Conservation (phyloP, 37 sponge, comb jelly and placozoan genomes). For the Aplysina aerophoba region DNA sequence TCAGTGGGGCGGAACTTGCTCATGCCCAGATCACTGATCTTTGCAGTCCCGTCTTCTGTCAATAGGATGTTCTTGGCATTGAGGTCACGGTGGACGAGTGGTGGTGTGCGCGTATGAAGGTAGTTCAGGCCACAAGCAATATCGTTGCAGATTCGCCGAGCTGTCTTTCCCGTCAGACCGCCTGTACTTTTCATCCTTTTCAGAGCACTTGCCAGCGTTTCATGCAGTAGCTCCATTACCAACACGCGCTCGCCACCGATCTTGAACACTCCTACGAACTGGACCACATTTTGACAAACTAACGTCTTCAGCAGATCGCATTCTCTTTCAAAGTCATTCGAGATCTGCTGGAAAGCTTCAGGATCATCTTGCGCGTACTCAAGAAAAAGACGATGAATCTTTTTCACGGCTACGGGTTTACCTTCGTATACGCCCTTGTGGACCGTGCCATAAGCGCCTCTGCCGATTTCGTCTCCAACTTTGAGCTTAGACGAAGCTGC, state of each 20-base stretch:
- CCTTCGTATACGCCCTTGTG: no score
- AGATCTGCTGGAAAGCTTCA: no score
- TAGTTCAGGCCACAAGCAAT: not conserved
- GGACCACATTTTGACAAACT: not conserved
- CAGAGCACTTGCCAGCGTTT: slow-evolving; percentile 1
- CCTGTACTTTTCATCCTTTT: not conserved
- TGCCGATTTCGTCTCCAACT: no score
- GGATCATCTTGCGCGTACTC: no score
- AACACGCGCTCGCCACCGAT: not conserved
- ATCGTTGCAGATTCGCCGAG: not conserved
- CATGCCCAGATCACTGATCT: slow-evolving; percentile 16
- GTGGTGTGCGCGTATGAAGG: not conserved
- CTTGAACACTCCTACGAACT: not conserved
- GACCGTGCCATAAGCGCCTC: no score
- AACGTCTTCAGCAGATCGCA: not conserved
- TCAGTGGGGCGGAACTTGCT: slow-evolving; percentile 23
- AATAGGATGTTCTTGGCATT: slow-evolving; percentile 12
- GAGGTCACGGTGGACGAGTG: slow-evolving; percentile 16
- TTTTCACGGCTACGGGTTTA: no score
- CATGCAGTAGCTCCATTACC: slow-evolving; percentile 17
- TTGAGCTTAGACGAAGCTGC: no score
- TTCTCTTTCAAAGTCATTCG: not conserved
- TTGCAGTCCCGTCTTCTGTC: not conserved
- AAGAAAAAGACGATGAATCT: no score
- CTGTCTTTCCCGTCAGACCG: not conserved